Evolutionary conservation across 2,113 vertebrate genomes (phyloP).

Genomic region (Dolichotis patagonum): DNA sequence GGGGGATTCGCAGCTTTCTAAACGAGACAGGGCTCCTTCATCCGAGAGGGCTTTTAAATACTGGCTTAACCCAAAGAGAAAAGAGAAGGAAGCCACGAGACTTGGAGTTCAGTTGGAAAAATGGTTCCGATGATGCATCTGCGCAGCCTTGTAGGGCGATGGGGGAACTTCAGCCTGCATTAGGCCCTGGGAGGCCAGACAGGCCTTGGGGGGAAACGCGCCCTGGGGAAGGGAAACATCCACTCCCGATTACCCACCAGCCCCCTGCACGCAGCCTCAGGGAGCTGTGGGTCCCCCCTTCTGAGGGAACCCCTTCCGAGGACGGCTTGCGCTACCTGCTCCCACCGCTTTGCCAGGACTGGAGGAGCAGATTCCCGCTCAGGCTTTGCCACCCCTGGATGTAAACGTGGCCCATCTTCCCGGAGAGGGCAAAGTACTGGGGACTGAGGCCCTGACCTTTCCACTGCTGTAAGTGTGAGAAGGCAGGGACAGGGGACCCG

Average conservation of each 20-base stretch:
- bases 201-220: conserved; percentile 47
- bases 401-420: not conserved
- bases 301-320: accelerated
- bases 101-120: conserved; percentile 15
- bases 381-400: not conserved
- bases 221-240: not conserved
- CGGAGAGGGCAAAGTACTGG: not conserved
- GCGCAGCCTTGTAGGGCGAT: not conserved
- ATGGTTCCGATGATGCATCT: not conserved
- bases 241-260: not conserved
- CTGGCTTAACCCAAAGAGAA: not conserved
- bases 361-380: not conserved
- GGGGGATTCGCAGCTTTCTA: not conserved
- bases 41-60: conserved; percentile 22
- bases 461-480: not conserved
- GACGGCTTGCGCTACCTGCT: accelerated
- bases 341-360: accelerated
- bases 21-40: not conserved
- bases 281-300: accelerated
- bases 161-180: conserved; percentile 43
- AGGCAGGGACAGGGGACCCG: not conserved
- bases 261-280: accelerated
- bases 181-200: not conserved
- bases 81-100: not conserved
- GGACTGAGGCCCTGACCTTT: not conserved